Percentiles rank a stretch among this genome's conserved stretches.
These are phyloP conservation scores for Amniataba percoides DNA, from an alignment of 2,797 vertebrate species.

Conservation along the genomic window DNA sequence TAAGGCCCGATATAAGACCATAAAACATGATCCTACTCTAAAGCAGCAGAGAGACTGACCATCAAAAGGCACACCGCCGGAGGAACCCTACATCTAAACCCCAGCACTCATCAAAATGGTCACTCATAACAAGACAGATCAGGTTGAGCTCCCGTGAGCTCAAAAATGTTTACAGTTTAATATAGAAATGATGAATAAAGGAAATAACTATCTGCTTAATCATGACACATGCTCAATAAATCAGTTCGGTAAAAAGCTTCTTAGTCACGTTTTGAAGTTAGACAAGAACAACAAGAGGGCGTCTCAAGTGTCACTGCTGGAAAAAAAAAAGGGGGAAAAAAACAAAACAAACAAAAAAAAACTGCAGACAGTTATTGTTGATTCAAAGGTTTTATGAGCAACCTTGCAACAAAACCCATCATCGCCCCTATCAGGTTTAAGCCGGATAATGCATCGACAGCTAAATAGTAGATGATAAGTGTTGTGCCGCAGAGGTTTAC, in stretches of 20 bases:
- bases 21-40: conserved; percentile 72
- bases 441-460: conserved; percentile 69
- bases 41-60: conserved; percentile 43
- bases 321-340: neutral
- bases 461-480: conserved; percentile 65
- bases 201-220: conserved; percentile 12
- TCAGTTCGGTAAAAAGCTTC: conserved; percentile 19
- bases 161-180: conserved; percentile 15
- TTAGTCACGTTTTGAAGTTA: conserved; percentile 21
- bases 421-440: conserved; percentile 66
- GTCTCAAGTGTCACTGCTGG: conserved; percentile 49
- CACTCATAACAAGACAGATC: conserved; percentile 6
- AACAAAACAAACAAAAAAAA: neutral
- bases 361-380: conserved; percentile 57
- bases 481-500: conserved; percentile 56
- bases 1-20: conserved; percentile 62
- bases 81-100: conserved; percentile 15
- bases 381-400: conserved; percentile 65
- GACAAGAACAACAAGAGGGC: conserved; percentile 12
- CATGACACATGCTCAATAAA: neutral
- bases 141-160: conserved; percentile 15
- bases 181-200: conserved; percentile 29
- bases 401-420: conserved; percentile 67
- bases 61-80: conserved; percentile 31
- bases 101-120: conserved; percentile 8